Percentiles rank a stretch among this genome's conserved stretches.
These are phyloP conservation scores for Venturia canescens DNA, from an alignment of 1,140 invertebrate species.

Conservation along the genomic window DNA sequence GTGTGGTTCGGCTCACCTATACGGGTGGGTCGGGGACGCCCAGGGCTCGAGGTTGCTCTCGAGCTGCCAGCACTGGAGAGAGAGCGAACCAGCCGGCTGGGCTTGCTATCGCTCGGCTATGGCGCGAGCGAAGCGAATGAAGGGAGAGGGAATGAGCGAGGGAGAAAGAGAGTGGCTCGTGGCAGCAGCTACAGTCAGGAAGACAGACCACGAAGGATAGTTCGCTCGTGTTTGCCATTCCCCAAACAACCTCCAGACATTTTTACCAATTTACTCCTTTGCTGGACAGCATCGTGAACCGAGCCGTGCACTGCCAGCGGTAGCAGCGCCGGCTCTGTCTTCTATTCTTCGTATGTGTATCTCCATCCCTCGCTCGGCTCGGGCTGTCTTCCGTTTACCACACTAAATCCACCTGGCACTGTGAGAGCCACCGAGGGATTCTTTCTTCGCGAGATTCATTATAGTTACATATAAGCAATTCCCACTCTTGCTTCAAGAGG, in stretches of 20 bases:
- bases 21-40: constrained; percentile 31
- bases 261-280: constrained; percentile 66
- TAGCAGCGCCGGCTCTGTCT: too few species aligned
- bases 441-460: constrained; percentile 17
- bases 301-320: not conserved
- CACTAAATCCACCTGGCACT: constrained; percentile 16
- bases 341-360: not conserved
- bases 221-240: constrained; percentile 55
- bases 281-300: constrained; percentile 35
- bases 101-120: constrained; percentile 14
- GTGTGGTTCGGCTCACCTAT: not conserved
- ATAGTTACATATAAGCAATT: not conserved
- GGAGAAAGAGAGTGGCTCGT: constrained; percentile 56
- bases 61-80: constrained; percentile 34
- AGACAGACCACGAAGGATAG: constrained; percentile 55
- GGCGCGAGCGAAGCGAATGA: constrained; percentile 42
- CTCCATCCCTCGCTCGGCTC: not conserved
- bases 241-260: constrained; percentile 61
- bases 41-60: constrained; percentile 41
- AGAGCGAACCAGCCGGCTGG: constrained; percentile 18
- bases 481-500: not conserved
- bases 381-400: not conserved
- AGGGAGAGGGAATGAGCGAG: constrained; percentile 50
- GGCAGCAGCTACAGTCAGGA: constrained; percentile 45
- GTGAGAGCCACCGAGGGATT: not conserved